Percentiles rank a stretch among this genome's conserved stretches.
These are phyloP conservation scores for Diplosoma virens DNA, from an alignment of 23 tunicate genomes.

Conservation along the genomic window DNA sequence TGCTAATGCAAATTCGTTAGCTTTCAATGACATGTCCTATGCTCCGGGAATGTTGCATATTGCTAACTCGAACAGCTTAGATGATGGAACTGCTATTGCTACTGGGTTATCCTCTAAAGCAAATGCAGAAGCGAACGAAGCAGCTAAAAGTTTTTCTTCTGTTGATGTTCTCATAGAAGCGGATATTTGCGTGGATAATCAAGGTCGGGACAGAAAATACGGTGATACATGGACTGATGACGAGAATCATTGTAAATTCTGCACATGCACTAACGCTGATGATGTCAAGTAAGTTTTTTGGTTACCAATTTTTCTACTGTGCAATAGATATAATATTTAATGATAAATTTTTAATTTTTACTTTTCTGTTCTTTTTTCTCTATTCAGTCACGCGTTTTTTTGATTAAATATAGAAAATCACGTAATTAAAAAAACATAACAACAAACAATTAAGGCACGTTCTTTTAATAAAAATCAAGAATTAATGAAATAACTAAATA, in stretches of 20 bases:
- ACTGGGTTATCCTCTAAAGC: neutral
- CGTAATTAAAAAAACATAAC: no score
- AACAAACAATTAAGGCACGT: no score
- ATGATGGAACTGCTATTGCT: neutral
- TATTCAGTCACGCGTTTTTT: no score
- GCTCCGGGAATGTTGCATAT: neutral
- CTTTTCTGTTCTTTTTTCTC: no score
- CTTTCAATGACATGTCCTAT: neutral
- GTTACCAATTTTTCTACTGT: neutral
- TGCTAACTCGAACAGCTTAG: neutral
- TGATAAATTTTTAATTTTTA: no score
- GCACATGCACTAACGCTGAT: conserved; percentile 57
- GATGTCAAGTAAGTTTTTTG: conserved; percentile 25
- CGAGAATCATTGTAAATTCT: conserved; percentile 21
- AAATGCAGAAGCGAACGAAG: neutral
- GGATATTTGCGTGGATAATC: conserved; percentile 40
- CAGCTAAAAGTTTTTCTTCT: neutral
- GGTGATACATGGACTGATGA: conserved; percentile 68
- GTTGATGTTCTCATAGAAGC: conserved; percentile 50
- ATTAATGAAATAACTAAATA: no score
- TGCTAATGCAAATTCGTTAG: neutral
- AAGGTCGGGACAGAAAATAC: conserved; percentile 43
- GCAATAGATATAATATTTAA: neutral
- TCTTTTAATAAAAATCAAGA: no score
- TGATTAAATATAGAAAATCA: no score